Conservation (phyloP, 2,113 vertebrate genomes). For the Lutjanus erythropterus region DNA sequence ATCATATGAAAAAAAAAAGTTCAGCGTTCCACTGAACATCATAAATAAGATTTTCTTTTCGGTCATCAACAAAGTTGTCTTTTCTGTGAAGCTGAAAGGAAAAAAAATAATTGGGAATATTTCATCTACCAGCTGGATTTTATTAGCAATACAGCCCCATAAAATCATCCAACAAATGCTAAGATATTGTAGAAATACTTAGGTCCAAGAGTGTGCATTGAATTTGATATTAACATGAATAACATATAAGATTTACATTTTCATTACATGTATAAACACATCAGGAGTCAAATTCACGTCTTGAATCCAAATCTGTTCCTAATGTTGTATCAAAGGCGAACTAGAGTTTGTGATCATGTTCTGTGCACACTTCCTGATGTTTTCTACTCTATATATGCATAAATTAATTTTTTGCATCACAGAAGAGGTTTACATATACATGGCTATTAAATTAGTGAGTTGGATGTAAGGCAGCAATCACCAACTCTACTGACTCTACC, state of each 20-base stretch:
- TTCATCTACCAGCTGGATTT: conserved; percentile 90
- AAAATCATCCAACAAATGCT: conserved; percentile 81
- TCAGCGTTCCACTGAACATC: not conserved
- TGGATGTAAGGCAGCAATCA: conserved; percentile 68
- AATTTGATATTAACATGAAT: conserved; percentile 56
- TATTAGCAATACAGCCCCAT: conserved; percentile 92
- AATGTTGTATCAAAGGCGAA: conserved; percentile 83
- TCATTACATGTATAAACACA: conserved; percentile 71
- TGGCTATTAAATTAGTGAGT: conserved; percentile 68
- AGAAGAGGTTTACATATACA: conserved; percentile 68
- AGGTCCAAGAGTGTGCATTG: conserved; percentile 84
- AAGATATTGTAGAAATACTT: conserved; percentile 87
- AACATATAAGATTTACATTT: conserved; percentile 60
- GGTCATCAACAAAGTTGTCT: not conserved
- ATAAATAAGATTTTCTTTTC: not conserved
- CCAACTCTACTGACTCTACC: conserved; percentile 55
- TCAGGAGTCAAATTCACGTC: conserved; percentile 69
- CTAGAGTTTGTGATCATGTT: conserved; percentile 30
- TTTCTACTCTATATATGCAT: conserved; percentile 80
- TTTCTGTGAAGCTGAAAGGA: not conserved
- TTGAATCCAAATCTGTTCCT: conserved; percentile 85
- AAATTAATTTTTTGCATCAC: conserved; percentile 82
- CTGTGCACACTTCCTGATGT: conserved; percentile 50
- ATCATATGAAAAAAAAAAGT: not conserved
- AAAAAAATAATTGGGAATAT: conserved; percentile 24